These are phyloP conservation scores for Noctilio leporinus DNA, from an alignment of 2,113 vertebrate genomes.

Conservation along the genomic window DNA sequence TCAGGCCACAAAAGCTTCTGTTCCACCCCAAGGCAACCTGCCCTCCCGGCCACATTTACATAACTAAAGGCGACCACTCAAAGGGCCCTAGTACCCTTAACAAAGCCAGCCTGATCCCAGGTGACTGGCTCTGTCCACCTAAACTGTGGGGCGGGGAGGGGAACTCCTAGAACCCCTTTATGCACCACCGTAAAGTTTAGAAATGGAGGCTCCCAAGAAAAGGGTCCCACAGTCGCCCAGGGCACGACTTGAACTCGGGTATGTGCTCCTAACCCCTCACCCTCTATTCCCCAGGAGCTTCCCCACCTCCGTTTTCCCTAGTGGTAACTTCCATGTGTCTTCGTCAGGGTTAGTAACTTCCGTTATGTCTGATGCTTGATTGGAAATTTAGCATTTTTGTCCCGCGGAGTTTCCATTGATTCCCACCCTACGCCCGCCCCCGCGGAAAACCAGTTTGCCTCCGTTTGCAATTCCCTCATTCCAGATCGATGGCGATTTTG, in stretches of 20 bases:
- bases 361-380: neutral
- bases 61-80: conserved; percentile 42
- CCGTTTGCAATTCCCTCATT: neutral
- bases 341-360: neutral
- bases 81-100: neutral
- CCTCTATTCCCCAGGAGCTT: neutral
- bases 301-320: neutral
- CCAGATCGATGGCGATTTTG: neutral
- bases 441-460: conserved; percentile 42
- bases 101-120: conserved; percentile 38
- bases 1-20: neutral
- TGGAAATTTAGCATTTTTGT: neutral
- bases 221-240: neutral
- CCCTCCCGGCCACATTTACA: conserved; percentile 10
- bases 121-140: neutral
- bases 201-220: neutral
- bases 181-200: neutral
- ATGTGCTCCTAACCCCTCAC: neutral
- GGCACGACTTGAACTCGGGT: neutral
- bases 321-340: neutral
- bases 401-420: neutral
- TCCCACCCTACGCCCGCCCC: neutral
- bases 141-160: neutral
- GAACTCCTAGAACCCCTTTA: conserved; percentile 4
- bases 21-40: neutral